A percentile compares a stretch with the other conserved stretches of the same genome.
These are phyloP conservation scores for Branchipolynoe longqiensis DNA, from an alignment of 2,888 invertebrate species.

Conservation along the genomic window DNA sequence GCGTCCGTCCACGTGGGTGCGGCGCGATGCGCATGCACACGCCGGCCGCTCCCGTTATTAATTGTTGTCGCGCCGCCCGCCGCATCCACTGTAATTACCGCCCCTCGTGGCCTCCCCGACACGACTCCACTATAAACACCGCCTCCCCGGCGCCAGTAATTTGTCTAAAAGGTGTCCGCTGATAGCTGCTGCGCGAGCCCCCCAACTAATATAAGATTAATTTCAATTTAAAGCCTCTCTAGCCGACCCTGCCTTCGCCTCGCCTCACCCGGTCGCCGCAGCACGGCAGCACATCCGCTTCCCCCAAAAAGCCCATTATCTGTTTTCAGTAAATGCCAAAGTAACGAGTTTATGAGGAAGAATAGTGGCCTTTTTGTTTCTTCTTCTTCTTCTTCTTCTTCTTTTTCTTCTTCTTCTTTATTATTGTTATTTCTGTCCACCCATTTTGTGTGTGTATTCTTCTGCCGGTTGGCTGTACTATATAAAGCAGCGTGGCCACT, in stretches of 20 bases:
- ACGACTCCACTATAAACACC: constrained; percentile 24
- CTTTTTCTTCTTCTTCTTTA: too few relatives aligned
- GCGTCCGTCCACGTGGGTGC: background rate
- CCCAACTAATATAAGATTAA: constrained; percentile 45
- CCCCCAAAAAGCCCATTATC: constrained; percentile 27
- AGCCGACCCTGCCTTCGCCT: background rate
- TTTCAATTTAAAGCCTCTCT: constrained; percentile 49
- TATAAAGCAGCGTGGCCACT: too few relatives aligned
- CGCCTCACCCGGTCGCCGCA: background rate
- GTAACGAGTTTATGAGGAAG: constrained; percentile 56
- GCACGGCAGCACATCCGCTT: background rate
- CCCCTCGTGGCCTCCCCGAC: background rate
- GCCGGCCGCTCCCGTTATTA: constrained; percentile 16
- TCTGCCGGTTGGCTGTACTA: too few relatives aligned
- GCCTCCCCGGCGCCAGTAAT: background rate
- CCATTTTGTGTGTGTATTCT: too few relatives aligned
- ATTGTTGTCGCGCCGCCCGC: background rate
- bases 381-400: too few relatives aligned
- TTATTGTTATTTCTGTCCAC: too few relatives aligned
- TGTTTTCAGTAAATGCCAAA: constrained; percentile 50
- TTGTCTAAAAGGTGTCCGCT: constrained; percentile 24
- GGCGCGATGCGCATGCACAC: background rate
- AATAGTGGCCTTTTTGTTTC: constrained; percentile 20
- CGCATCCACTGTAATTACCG: constrained; percentile 27
- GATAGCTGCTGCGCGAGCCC: background rate